phyloP scores from a whole-genome alignment of 2,797 vertebrate genomes.

The Chaetodon trifasciatus region DNA sequence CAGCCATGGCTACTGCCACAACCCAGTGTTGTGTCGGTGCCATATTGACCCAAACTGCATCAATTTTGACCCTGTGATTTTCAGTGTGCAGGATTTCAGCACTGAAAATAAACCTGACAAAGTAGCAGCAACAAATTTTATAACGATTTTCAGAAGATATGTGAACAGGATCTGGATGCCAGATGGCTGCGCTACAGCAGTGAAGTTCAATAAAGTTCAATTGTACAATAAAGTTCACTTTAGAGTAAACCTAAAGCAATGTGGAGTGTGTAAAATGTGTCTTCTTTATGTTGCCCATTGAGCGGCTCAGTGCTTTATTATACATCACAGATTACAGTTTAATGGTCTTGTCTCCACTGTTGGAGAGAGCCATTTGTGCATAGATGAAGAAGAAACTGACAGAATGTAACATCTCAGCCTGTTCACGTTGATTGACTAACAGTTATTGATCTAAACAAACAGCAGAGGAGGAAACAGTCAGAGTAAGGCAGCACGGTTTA shows the following conservation, averaged over 20 bases:
- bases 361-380: slow-evolving; percentile 22
- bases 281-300: slow-evolving; percentile 4
- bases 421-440: slow-evolving; percentile 15
- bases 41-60: background rate
- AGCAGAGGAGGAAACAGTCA: slow-evolving; percentile 9
- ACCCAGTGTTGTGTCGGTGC: background rate
- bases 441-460: slow-evolving; percentile 29
- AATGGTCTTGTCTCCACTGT: background rate
- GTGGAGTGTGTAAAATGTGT: background rate
- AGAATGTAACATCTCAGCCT: background rate
- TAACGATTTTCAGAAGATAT: background rate
- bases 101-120: background rate
- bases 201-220: background rate
- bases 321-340: slow-evolving; percentile 1
- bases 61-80: background rate
- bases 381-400: slow-evolving; percentile 12
- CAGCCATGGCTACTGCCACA: background rate
- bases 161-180: background rate
- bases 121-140: background rate
- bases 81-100: background rate
- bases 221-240: slow-evolving; percentile 14
- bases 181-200: background rate
- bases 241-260: background rate
- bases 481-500: slow-evolving; percentile 38
- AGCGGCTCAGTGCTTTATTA: background rate